Evolutionary conservation across 2,888 invertebrate genomes (phyloP), one percentile per base, ranked within the genome.

Genomic region (Crepidodera aurea): DNA sequence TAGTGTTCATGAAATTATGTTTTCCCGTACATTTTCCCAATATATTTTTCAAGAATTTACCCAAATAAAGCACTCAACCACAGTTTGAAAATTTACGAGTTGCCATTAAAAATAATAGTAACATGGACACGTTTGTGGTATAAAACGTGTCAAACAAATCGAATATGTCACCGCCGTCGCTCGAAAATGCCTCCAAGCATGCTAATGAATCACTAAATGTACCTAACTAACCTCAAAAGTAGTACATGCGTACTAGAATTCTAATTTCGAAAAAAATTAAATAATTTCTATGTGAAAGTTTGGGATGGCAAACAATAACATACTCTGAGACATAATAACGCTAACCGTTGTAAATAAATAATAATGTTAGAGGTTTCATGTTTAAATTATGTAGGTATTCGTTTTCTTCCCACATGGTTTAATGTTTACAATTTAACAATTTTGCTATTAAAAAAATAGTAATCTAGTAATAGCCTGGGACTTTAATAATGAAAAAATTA

Each of bases 141-240:
- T 18, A 10, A 51, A 51, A 51, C 19, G 51, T 51, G 34, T 37
- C 34, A 50, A 50, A 50, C 15, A 8, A 19, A 32, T 12, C 29
- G 12, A 32, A 6, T 4, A 32, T 50, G 50, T 44, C 44, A 22
- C 44, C 44, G 12, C n/a, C 6, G 44, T 50, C 18, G 32, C 22
- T 8, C 22, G 6, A 37, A 37, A 37, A 13, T 34, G n/a, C 22
- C 34, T 16, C 8, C n/a, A n/a, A 34, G 37, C 37, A 37, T 51
- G 19, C 37, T 51, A 51, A 51, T 51, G 51, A 51, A 22, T 12
- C 19, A 37, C 12, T 51, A 51, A 51, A 34, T 51, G 51, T 51
- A 51, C 12, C 22, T 18, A 22, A 18, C 37, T 1, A 34, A n/a
- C 51, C n/a, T 37, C 18, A 37, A 32, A 51, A 51, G 37, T 51